Percentiles rank a stretch among this genome's conserved stretches.
phyloP scores from a whole-genome alignment of 2,888 invertebrate genomes.

The Panorpa germanica region DNA sequence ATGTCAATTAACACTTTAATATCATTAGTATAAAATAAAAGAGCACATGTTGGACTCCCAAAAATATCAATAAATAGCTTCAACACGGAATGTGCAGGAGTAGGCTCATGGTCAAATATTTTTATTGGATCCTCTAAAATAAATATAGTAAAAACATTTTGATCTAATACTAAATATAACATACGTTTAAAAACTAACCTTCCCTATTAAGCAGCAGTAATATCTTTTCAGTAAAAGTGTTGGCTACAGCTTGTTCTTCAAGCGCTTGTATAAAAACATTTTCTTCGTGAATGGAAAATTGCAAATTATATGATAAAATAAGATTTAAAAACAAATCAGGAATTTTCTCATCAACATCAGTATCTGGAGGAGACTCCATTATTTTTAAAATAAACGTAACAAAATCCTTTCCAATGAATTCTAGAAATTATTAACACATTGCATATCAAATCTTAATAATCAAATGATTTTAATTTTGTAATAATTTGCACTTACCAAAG shows the following conservation, averaged over 20 bases:
- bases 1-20: slow-evolving; percentile 88
- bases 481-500: slow-evolving; percentile 41
- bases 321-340: slow-evolving; percentile 71
- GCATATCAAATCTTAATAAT: slow-evolving; percentile 5
- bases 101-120: slow-evolving; percentile 65
- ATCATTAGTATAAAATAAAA: slow-evolving; percentile 88
- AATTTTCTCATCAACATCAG: slow-evolving; percentile 67
- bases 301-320: slow-evolving; percentile 75
- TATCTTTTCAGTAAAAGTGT: slow-evolving; percentile 80
- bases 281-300: slow-evolving; percentile 47
- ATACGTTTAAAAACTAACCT: slow-evolving; percentile 31
- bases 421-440: slow-evolving; percentile 26
- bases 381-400: slow-evolving; percentile 60
- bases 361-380: slow-evolving; percentile 62
- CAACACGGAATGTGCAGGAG: slow-evolving; percentile 66
- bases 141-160: slow-evolving; percentile 5
- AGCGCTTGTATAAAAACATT: slow-evolving; percentile 55
- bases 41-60: slow-evolving; percentile 55
- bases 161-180: slow-evolving; percentile 6
- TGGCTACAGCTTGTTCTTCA: slow-evolving; percentile 49
- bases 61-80: slow-evolving; percentile 82
- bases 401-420: slow-evolving; percentile 70
- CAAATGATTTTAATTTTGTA: background rate
- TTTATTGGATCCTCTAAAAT: slow-evolving; percentile 65
- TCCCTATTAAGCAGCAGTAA: slow-evolving; percentile 75